Evolutionary conservation across 2,888 invertebrate species (phyloP).

Genomic region (Trichogramma evanescens): DNA sequence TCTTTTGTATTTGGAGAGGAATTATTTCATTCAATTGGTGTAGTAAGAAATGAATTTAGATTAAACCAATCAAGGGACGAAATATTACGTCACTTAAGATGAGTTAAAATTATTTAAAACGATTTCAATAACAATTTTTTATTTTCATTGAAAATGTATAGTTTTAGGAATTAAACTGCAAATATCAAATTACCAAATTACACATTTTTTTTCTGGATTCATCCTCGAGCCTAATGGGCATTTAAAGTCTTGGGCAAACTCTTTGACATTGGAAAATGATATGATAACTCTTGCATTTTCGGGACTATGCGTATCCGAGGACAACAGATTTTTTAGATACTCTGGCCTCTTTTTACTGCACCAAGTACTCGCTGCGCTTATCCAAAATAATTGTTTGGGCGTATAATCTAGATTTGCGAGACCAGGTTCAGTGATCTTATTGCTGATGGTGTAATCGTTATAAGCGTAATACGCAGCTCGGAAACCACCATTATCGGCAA

Average conservation of each 20-base stretch:
- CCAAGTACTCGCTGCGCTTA: conserved; percentile 22
- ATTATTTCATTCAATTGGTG: too few species aligned
- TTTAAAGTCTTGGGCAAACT: conserved; percentile 16
- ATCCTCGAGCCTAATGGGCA: conserved; percentile 10
- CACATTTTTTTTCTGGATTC: conserved; percentile 18
- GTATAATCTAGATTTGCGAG: conserved; percentile 35
- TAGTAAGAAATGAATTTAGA: too few species aligned
- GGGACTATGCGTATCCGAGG: conserved; percentile 21
- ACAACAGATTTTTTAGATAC: conserved; percentile 11
- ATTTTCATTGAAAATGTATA: too few species aligned
- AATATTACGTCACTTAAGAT: too few species aligned
- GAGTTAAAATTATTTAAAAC: too few species aligned
- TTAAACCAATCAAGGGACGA: too few species aligned
- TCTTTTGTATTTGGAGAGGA: too few species aligned
- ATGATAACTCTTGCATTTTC: conserved; percentile 10
- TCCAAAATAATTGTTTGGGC: conserved; percentile 49
- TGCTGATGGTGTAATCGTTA: conserved; percentile 30
- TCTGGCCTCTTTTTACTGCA: conserved; percentile 20
- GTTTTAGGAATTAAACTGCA: too few species aligned
- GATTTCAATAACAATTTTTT: too few species aligned
- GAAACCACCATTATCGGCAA: conserved; percentile 38
- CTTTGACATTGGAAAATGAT: conserved; percentile 13
- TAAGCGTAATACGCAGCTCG: conserved; percentile 49
- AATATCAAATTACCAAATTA: conserved; percentile 3
- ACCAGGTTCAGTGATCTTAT: conserved; percentile 25